Base-by-base conservation (phyloP, 2,113 vertebrate genomes). In the Scomber japonicus region DNA sequence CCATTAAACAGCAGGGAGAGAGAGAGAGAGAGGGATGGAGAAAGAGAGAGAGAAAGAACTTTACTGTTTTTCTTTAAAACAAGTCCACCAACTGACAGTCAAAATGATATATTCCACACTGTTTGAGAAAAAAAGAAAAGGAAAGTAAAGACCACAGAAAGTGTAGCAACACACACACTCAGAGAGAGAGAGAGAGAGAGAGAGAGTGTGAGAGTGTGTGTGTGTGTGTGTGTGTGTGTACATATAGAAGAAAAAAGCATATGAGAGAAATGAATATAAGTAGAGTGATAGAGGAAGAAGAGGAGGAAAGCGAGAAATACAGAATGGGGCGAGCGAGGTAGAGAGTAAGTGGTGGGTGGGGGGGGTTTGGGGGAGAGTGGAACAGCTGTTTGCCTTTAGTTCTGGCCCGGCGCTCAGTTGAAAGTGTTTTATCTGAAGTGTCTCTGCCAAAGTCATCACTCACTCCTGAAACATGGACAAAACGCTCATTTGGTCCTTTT, bases 381-480 rank as follows among this genome's bases (percentile, higher is more conserved):
- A 81, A 77, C 94, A 95, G 93, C 93, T 94, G 94, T 91, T 94
- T 92, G 92, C 81, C 89, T 95, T 95, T 94, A 94, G 93, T 92
- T 95, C 92, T 92, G 93, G 89, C 88, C 75, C 67, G 27, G 72
- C 53, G 7, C 79, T 72, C 69, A 48, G 68, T 94, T 86, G 78
- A 94, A 88, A 90, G 89, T 76, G 85, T 91, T 94, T 88, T 91
- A 92, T 90, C 93, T 92, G 83, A 82, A 70, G 79, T 71, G 49
- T 81, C 83, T 90, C 89, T 92, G 90, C 92, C 91, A 92, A 88
- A 93, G 86, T 87, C 93, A 91, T 92, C 92, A 90, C 76, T 92
- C 89, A 94, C 75, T 66, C 56, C 82, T 91, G 85, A 93, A 94
- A 94, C 91, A 93, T 80, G 82, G 88, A 92, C 85, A 82, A 79